Evolutionary conservation across 2,797 vertebrate genomes (phyloP).

Genomic region (Scolopax bukidnonensis): DNA sequence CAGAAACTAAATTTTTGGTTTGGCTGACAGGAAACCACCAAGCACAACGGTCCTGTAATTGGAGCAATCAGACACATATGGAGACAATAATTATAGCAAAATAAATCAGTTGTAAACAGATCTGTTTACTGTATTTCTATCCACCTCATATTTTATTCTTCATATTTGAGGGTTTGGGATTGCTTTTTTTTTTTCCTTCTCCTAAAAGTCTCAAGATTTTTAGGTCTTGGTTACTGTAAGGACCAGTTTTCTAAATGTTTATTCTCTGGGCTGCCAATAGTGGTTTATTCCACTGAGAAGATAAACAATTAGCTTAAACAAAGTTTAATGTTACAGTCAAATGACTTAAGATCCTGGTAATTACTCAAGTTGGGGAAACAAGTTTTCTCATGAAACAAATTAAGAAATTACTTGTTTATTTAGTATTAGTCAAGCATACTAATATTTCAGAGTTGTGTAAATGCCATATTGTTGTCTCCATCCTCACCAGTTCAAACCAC

Average conservation of each 20-base stretch:
- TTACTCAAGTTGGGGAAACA: background rate
- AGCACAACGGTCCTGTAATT: background rate
- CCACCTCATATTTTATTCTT: background rate
- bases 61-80: background rate
- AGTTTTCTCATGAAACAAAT: constrained; percentile 27
- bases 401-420: background rate
- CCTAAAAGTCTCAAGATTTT: background rate
- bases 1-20: background rate
- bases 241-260: background rate
- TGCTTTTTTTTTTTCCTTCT: background rate
- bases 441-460: background rate
- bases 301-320: background rate
- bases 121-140: background rate
- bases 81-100: background rate
- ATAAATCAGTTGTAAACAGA: background rate
- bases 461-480: background rate
- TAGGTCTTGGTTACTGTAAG: background rate
- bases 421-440: background rate
- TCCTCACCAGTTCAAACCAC: background rate
- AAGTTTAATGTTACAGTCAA: background rate
- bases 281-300: background rate
- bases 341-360: constrained; percentile 2
- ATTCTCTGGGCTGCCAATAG: background rate
- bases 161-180: background rate
- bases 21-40: background rate